A percentile compares a stretch with the other conserved stretches of the same genome.
Evolutionary conservation across 2,797 vertebrate genomes (phyloP).

Genomic region (Bufotes viridis): DNA sequence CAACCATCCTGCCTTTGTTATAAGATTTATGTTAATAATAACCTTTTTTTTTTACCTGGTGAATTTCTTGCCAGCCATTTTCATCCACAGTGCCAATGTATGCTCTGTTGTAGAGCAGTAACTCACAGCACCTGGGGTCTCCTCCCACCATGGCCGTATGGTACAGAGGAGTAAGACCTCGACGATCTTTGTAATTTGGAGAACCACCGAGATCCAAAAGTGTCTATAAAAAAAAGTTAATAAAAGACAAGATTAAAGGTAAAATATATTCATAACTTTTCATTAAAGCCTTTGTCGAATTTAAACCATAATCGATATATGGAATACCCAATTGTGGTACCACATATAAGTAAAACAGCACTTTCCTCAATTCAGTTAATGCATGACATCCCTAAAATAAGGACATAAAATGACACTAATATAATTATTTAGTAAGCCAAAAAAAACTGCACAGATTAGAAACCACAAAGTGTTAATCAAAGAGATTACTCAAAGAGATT

Average conservation of each 20-base stretch:
- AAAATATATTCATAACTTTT: neutral
- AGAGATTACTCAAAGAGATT: neutral
- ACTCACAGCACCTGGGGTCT: conserved; percentile 92
- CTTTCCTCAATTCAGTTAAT: neutral
- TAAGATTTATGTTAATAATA: neutral
- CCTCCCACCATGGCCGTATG: conserved; percentile 94
- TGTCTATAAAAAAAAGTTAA: conserved; percentile 64
- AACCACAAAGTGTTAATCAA: neutral
- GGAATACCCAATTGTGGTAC: neutral
- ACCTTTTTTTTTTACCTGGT: conserved; percentile 79
- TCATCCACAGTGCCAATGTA: conserved; percentile 88
- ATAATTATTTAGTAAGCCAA: neutral
- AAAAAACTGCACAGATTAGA: neutral
- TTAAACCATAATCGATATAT: too few relatives aligned
- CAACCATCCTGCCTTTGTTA: neutral
- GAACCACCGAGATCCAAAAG: conserved; percentile 87
- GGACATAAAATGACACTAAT: neutral
- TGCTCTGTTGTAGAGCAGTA: conserved; percentile 86
- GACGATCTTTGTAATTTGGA: conserved; percentile 92
- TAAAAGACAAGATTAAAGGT: neutral
- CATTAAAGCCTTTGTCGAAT: neutral
- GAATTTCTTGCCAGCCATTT: conserved; percentile 95
- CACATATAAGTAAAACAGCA: neutral
- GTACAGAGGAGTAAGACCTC: conserved; percentile 91
- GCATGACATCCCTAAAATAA: neutral